These are phyloP conservation scores for Luffia ferchaultella DNA, from an alignment of 2,888 invertebrate species.

Conservation along the genomic window DNA sequence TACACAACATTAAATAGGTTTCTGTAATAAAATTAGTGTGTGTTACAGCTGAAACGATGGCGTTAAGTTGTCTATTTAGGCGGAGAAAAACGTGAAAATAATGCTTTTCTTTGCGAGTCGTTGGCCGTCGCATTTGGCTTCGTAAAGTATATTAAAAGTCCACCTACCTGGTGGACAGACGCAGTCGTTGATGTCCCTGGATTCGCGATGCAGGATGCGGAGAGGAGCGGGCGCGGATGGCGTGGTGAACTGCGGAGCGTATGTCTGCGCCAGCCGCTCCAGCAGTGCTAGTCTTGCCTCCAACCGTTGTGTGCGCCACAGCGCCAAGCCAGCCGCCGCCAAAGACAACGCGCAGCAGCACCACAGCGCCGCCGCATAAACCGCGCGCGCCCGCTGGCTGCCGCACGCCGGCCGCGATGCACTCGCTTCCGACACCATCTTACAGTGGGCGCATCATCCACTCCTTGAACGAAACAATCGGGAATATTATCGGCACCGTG, in stretches of 20 bases:
- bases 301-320: conserved; percentile 45
- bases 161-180: conserved; percentile 52
- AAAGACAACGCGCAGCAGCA: conserved; percentile 47
- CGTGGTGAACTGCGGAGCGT: conserved; percentile 19
- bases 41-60: too few species aligned
- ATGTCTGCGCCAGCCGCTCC: too few species aligned
- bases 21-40: too few species aligned
- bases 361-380: conserved; percentile 50
- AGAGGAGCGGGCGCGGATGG: conserved; percentile 13
- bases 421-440: background rate
- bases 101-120: too few species aligned
- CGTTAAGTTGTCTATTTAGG: too few species aligned
- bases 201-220: conserved; percentile 30
- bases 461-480: too few species aligned
- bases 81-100: too few species aligned
- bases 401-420: background rate
- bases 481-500: too few species aligned
- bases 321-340: conserved; percentile 39
- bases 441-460: too few species aligned
- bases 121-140: too few species aligned
- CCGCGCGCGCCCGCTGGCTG: conserved; percentile 26
- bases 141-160: too few species aligned
- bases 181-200: conserved; percentile 51
- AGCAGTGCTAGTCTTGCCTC: conserved; percentile 42
- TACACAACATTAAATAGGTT: too few species aligned